Base-by-base conservation (phyloP, 2,113 vertebrate genomes). In the Cairina moschata region DNA sequence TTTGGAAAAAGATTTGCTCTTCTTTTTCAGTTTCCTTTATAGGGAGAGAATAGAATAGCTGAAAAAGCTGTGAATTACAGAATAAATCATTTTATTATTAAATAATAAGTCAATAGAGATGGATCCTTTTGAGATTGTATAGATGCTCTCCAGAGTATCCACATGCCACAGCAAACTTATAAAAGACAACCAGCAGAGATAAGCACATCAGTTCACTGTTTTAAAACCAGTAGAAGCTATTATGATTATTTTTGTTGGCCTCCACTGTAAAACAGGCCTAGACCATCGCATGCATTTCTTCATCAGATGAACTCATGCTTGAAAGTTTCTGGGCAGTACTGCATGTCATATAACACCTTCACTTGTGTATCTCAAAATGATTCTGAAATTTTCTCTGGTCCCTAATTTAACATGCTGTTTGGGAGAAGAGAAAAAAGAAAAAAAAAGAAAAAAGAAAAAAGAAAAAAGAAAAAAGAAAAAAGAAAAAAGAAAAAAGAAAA, bases 21-120 rank as follows among this genome's bases (percentile, higher is more conserved):
- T 67, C 69, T 66, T 8, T 60, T 87, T 75, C 52, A 40, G 21
- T 60, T 86, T 91, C 4, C 5, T 84, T 75, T 84, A 46, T 52
- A 2, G 15, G 3, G 11, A 65, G 6, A 87, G 25, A 87, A 26
- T 46, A 48, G 81, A 93, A 93, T 83, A 21, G 32, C 14, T 58
- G 80, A 90, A 94, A 94, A 42, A 59, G 7, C 13, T 83, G 26
- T 86, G 71, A 93, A 90, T 90, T 91, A 83, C 59, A 88, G 80
- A 96, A 92, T 88, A n/a, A 89, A 90, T 59, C 2, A 93, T 89
- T 92, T 86, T 44, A 66, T 80, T 91, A 69, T 94, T 91, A 65
- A 79, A 93, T 92, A 62, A 58, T 25, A 38, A 93, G 60, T 80
- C 55, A 90, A 11, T 83, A 50, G 62, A 66, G 17, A 29, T 38